These are phyloP conservation scores for Balaenoptera acutorostrata DNA, from an alignment of 2,113 vertebrate genomes.

Conservation along the genomic window DNA sequence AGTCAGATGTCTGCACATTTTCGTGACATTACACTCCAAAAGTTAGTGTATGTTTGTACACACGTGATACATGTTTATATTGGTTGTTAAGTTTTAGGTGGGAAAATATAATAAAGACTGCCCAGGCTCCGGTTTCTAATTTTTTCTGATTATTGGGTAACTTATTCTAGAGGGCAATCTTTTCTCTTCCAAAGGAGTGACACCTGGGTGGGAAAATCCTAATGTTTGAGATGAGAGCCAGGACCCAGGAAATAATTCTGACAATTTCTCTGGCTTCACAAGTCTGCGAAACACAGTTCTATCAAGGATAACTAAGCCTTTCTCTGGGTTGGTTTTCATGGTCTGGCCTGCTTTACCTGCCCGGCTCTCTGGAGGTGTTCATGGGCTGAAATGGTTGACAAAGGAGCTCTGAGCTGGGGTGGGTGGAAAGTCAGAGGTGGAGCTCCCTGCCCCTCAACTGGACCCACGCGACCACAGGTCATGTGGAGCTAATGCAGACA, in stretches of 20 bases:
- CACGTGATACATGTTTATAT: background rate
- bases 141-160: background rate
- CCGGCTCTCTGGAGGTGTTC: constrained; percentile 41
- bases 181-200: background rate
- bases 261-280: constrained; percentile 44
- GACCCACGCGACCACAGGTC: constrained; percentile 51
- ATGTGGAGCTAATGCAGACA: background rate
- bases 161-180: background rate
- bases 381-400: constrained; percentile 49
- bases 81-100: background rate
- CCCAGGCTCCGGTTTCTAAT: background rate
- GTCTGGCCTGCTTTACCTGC: constrained; percentile 37
- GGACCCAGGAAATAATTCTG: background rate
- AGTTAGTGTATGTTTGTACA: background rate
- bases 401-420: constrained; percentile 40
- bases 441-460: constrained; percentile 28
- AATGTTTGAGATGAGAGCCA: background rate
- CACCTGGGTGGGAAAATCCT: background rate
- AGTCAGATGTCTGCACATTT: constrained; percentile 19
- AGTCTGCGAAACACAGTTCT: background rate
- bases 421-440: background rate
- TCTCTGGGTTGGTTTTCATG: constrained; percentile 46
- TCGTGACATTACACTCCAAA: background rate
- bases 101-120: background rate
- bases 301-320: background rate